Percentiles rank a stretch among this genome's conserved stretches.
phyloP scores from a whole-genome alignment of 2,888 invertebrate genomes.

The Pyrochroa serraticornis region DNA sequence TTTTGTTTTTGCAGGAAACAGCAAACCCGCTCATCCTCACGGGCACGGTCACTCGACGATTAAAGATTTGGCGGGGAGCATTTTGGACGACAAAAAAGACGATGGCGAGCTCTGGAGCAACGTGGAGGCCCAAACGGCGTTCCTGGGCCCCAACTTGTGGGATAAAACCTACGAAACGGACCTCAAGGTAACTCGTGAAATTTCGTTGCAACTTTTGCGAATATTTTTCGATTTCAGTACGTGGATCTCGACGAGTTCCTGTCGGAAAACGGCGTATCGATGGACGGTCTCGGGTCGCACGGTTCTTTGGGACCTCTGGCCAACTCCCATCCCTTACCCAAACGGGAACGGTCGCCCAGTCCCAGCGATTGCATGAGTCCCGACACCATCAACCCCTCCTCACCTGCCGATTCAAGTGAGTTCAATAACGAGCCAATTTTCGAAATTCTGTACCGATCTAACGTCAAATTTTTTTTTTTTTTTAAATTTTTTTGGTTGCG shows the following conservation, averaged over 20 bases:
- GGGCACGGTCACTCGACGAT: slow-evolving; percentile 57
- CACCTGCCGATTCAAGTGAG: slow-evolving; percentile 90
- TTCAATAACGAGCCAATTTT: slow-evolving; percentile 16
- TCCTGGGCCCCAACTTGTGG: slow-evolving; percentile 95
- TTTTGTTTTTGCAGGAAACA: slow-evolving; percentile 55
- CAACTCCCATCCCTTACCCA: slow-evolving; percentile 74
- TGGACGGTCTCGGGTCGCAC: slow-evolving; percentile 75
- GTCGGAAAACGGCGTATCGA: slow-evolving; percentile 92
- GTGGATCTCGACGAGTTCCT: slow-evolving; percentile 97
- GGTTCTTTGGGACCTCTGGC: slow-evolving; percentile 61
- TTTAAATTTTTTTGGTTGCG: neutral
- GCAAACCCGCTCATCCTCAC: slow-evolving; percentile 58
- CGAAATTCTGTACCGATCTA: no score
- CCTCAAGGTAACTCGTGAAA: slow-evolving; percentile 77
- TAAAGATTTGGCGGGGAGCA: slow-evolving; percentile 56
- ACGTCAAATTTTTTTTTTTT: neutral
- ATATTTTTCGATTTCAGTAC: slow-evolving; percentile 68
- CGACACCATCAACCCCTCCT: slow-evolving; percentile 86
- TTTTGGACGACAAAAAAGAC: slow-evolving; percentile 74
- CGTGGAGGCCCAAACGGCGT: slow-evolving; percentile 92
- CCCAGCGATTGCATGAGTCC: slow-evolving; percentile 90
- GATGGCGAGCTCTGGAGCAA: slow-evolving; percentile 84
- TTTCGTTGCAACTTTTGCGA: neutral
- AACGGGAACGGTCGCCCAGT: slow-evolving; percentile 85
- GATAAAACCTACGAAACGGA: slow-evolving; percentile 95